Conservation (phyloP, 2,797 vertebrate genomes). For the Sebastes cheni region DNA sequence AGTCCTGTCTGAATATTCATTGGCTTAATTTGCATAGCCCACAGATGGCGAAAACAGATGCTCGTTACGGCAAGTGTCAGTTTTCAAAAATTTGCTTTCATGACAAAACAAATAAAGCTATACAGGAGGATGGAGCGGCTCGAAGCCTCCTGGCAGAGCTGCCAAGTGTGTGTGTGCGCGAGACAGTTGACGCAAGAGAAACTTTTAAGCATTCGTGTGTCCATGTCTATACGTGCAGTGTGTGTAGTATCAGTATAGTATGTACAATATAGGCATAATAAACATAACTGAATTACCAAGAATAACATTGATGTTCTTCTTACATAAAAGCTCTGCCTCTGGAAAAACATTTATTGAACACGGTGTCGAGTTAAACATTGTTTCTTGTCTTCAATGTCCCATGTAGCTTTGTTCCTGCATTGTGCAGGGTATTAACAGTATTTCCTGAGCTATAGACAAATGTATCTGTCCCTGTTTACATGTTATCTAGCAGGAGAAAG, state of each 20-base stretch:
- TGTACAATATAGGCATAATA: not conserved
- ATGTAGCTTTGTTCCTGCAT: not conserved
- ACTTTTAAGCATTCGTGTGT: conserved; percentile 46
- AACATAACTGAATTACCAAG: not conserved
- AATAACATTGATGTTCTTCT: not conserved
- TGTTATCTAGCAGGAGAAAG: not conserved
- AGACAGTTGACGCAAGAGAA: conserved; percentile 34
- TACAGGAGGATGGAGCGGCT: conserved; percentile 73
- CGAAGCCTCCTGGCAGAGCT: conserved; percentile 66
- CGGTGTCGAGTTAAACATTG: not conserved
- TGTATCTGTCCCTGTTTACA: not conserved
- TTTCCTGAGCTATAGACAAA: not conserved
- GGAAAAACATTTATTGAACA: not conserved
- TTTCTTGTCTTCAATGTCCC: not conserved
- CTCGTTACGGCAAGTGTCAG: conserved; percentile 77
- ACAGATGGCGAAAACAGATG: conserved; percentile 84
- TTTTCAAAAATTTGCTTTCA: conserved; percentile 80
- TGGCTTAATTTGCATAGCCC: conserved; percentile 77
- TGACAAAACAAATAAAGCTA: conserved; percentile 84
- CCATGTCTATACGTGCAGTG: not conserved
- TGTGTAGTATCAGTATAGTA: not conserved
- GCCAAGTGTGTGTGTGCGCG: conserved; percentile 27
- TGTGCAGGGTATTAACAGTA: not conserved
- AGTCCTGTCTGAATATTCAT: conserved; percentile 84
- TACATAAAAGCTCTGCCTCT: not conserved